Evolutionary conservation across 1,140 invertebrate species (phyloP), one percentile per base, ranked within the genome.

Genomic region (Papilio dardanus): DNA sequence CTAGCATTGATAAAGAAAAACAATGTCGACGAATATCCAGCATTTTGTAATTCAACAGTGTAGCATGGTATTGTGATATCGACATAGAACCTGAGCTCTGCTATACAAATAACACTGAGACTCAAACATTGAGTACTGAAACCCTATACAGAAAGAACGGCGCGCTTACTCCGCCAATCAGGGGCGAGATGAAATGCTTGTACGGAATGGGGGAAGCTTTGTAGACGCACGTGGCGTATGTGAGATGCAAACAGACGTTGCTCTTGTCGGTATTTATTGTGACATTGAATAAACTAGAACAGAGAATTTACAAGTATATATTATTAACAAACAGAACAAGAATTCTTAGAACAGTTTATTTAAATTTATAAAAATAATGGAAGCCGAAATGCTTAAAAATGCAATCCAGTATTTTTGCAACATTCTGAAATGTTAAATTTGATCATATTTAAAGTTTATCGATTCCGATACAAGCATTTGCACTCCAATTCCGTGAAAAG

Each of bases 61-160:
- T 16, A 62, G 54, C 24, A 35, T 33, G 10, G 30, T 73, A 58
- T 73, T 73, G 69, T 73, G 42, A 50, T 73, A 73, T 73, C 71
- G 28, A 35, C 24, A 73, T 46, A 42, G 24, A 73, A 73, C 8
- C 28, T 58, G 30, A 35, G 71, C 35, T 54, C 42, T 58, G 16
- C 31, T 58, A 58, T 33, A 73, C 28, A 58, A 73, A 58, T 58
- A 73, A 54, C 31, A 78, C 65, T 78, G 69, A 76, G 76, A 78
- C 79, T 80, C 74, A 76, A 77, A 78, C 78, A 80, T 76, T 78
- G 78, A 78, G 67, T 78, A 73, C 71, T 77, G 82, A 81, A 83
- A 81, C 80, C 81, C 77, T 81, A 79, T 75, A 81, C 78, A 78
- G 77, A 81, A 76, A 77, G 77, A 77, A 83, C 73, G 74, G 78